Evolutionary conservation across 2,113 vertebrate genomes (phyloP).

Genomic region (Zosterops hypoxanthus): DNA sequence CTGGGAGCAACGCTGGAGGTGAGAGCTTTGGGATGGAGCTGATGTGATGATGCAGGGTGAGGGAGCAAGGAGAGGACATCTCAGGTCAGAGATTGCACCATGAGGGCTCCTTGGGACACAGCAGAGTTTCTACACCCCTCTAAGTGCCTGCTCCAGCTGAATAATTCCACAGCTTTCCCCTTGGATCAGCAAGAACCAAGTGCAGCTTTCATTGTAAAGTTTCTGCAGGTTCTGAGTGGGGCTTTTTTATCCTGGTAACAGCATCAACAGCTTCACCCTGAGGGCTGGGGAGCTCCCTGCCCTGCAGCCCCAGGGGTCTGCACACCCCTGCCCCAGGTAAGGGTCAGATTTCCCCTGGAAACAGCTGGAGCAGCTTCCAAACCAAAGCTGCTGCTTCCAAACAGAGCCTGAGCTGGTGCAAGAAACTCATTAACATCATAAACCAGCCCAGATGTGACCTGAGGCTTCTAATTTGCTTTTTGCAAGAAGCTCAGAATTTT

Average conservation of each 20-base stretch:
- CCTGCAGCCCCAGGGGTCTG: not conserved
- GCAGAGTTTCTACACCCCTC: not conserved
- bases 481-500: not conserved
- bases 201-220: not conserved
- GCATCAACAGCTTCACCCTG: not conserved
- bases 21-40: not conserved
- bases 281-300: not conserved
- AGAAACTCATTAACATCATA: constrained; percentile 14
- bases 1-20: not conserved
- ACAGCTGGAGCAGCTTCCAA: not conserved
- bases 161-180: not conserved
- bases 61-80: not conserved
- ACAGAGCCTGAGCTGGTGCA: not conserved
- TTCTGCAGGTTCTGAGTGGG: not conserved
- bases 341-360: not conserved
- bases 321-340: not conserved
- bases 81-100: not conserved
- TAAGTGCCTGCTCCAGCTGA: not conserved
- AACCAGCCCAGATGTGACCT: constrained; percentile 31
- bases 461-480: not conserved
- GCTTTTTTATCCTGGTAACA: not conserved
- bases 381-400: not conserved
- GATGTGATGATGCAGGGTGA: not conserved
- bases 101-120: not conserved
- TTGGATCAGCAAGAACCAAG: not conserved